Conservation (phyloP, 2,113 vertebrate species). For the Platysternon megacephalum region DNA sequence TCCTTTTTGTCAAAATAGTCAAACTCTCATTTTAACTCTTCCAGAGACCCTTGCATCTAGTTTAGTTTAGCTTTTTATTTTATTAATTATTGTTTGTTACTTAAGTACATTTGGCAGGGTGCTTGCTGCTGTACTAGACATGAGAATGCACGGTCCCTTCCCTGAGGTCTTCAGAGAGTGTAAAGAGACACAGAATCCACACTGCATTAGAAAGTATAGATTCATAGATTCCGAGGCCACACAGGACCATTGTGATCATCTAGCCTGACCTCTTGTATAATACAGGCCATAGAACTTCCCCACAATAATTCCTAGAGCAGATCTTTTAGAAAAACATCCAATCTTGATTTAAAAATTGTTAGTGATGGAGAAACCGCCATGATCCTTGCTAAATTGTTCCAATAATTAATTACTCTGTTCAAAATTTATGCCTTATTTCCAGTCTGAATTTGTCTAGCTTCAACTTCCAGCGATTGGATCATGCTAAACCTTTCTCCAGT, state of each 20-base stretch:
- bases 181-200: neutral
- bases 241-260: neutral
- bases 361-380: neutral
- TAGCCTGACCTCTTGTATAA: neutral
- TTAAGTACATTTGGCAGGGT: neutral
- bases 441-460: neutral
- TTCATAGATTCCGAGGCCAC: neutral
- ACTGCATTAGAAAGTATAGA: neutral
- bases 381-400: neutral
- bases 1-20: neutral
- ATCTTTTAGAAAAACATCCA: neutral
- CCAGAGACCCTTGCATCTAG: neutral
- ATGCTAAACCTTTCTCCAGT: neutral
- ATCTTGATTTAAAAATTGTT: neutral
- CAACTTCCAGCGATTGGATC: neutral
- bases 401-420: neutral
- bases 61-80: neutral
- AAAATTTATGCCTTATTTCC: neutral
- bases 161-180: neutral
- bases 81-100: neutral
- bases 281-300: neutral
- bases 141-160: neutral
- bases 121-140: neutral
- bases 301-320: neutral
- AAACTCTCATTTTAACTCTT: neutral